Base-by-base conservation (phyloP, 2,113 vertebrate genomes). In the Odontesthes bonariensis region DNA sequence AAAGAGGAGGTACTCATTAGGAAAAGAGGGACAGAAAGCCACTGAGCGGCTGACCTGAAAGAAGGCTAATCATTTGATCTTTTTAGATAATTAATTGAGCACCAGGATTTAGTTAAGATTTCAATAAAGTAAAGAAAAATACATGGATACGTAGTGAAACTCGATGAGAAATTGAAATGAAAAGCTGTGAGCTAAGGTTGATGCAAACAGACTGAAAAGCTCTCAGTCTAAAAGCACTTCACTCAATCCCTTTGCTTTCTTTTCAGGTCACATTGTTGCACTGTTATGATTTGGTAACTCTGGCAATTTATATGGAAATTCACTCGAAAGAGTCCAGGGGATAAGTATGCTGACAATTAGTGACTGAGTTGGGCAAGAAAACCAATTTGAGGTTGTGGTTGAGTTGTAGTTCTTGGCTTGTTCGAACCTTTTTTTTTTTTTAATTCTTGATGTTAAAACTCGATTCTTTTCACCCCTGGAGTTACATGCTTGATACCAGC, bases 241-340 rank as follows among this genome's bases (percentile, higher is more conserved):
- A 8, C 2, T 5, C 9, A 14, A n/a, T 52, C 32, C 3, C 20
- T 63, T 68, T 40, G 16, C 11, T 32, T 53, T 46, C 10, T 33
- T 51, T 44, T 38, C 13, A 10, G 7, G 10, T 4, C 19, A 3
- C n/a, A 5, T 42, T 3, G 20, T n/a, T 49, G n/a, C 51, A 59
- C 27, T 46, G n/a, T 42, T 59, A 78, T 40, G 6, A 20, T 27
- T 60, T 38, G 4, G 32, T 23, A 55, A 70, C 44, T 71, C 42
- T 46, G 23, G 70, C 77, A 69, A 76, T 77, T 84, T 75, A 68
- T 47, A 83, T 79, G 66, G 53, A 82, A 77, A 82, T 82, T 46
- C 23, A 62, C 22, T 10, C 27, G 10, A 20, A 69, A 60, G 23
- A 59, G n/a, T 49, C 1, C n/a, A 8, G 13, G 8, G 5, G 14